These are phyloP conservation scores for Rutilus rutilus DNA, from an alignment of 2,113 vertebrate species.

Conservation along the genomic window DNA sequence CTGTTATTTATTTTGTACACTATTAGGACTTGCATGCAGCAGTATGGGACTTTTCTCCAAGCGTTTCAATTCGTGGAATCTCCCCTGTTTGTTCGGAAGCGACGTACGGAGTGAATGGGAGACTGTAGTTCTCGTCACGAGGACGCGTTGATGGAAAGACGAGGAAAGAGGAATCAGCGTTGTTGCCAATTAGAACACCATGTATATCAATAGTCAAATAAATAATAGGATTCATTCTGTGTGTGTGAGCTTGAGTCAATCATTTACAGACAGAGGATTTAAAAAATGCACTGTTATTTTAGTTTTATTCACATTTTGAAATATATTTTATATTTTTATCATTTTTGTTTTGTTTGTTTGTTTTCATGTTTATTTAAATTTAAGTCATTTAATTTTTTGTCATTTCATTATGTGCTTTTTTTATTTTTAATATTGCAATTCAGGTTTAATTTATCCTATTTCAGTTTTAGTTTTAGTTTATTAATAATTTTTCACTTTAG, in stretches of 20 bases:
- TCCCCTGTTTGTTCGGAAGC: slow-evolving; percentile 31
- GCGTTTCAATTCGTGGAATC: slow-evolving; percentile 48
- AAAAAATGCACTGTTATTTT: too few species aligned
- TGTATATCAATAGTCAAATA: slow-evolving; percentile 58
- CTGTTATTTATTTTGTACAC: slow-evolving; percentile 52
- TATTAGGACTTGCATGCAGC: slow-evolving; percentile 53
- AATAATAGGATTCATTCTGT: slow-evolving; percentile 48
- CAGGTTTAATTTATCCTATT: too few species aligned
- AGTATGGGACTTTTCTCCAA: slow-evolving; percentile 40
- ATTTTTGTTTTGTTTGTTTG: too few species aligned
- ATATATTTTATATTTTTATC: too few species aligned
- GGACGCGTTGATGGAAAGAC: slow-evolving; percentile 23
- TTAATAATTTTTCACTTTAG: too few species aligned
- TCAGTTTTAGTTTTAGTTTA: too few species aligned
- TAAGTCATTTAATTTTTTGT: too few species aligned
- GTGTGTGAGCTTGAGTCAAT: slow-evolving; percentile 14
- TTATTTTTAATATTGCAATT: too few species aligned
- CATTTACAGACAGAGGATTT: background rate
- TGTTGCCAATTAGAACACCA: slow-evolving; percentile 54
- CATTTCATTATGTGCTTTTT: too few species aligned
- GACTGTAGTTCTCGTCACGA: background rate
- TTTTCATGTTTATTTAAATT: too few species aligned
- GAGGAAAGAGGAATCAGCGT: slow-evolving; percentile 24
- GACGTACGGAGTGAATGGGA: background rate
- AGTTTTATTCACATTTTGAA: too few species aligned